Evolutionary conservation across 2,888 invertebrate genomes (phyloP), one percentile per base, ranked within the genome.

Genomic region (Laothoe populi): DNA sequence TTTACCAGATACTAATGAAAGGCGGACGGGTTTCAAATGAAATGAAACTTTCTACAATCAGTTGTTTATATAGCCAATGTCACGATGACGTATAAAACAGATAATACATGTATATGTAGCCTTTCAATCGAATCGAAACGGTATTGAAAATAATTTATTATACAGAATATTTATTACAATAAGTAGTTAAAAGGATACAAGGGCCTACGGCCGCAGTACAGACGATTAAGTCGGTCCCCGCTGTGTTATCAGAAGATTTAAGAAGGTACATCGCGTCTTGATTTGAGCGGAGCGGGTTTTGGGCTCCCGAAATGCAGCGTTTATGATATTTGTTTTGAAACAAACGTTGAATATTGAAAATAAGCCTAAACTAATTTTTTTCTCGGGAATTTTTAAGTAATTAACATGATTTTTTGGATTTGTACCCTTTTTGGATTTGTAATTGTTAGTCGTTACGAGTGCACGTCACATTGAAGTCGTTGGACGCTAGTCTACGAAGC

Each of bases 121-220:
- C 35, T 53, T 35, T 8, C 53, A 53, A 53, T 19, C 31, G 35
- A 53, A n/a, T 19, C 35, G 31, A 31, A 19, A 16, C 35, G n/a
- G n/a, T 49, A 49, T 31, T 8, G 4, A 53, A 35, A 31, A 53
- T 53, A 53, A 48, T 48, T 53, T 35, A 35, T 35, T 19, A 53
- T 35, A 35, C 53, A 53, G 10, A 19, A 19, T 53, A 53, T 19
- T 53, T 53, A 19, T 35, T 35, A 35, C 26, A 49, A 49, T 53
- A 53, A 53, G 53, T 53, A 53, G 31, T 53, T 31, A 16, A 19
- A 31, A 11, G 19, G 53, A 53, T 4, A 53, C 53, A 19, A 35
- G 53, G 19, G 31, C 53, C 31, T 2, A 19, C 4, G 7, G 11
- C 19, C 31, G 19, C 53, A 53, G 16, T 26, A 16, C 26, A 26